Conservation (phyloP, 2,797 vertebrate genomes). For the Apodemus agrarius region DNA sequence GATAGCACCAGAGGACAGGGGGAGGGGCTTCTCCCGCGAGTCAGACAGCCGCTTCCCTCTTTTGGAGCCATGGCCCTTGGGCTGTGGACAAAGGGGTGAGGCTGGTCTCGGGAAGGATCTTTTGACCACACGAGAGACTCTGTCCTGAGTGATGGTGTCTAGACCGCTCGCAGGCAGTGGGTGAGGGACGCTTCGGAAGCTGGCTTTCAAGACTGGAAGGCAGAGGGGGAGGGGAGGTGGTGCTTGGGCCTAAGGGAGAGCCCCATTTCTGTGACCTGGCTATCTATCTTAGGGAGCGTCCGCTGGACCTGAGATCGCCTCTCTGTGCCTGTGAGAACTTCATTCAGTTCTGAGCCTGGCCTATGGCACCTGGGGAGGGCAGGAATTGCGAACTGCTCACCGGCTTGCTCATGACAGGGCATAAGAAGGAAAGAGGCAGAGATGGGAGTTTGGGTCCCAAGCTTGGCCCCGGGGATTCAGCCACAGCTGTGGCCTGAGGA, state of each 20-base stretch:
- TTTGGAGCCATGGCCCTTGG: not conserved
- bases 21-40: not conserved
- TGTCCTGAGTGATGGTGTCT: not conserved
- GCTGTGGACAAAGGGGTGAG: not conserved
- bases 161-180: not conserved
- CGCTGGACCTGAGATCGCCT: not conserved
- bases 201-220: not conserved
- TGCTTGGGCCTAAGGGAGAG: not conserved
- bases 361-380: not conserved
- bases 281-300: not conserved
- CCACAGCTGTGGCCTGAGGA: not conserved
- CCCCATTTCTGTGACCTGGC: not conserved
- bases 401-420: not conserved
- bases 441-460: not conserved
- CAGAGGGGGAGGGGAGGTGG: not conserved
- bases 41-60: not conserved
- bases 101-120: not conserved
- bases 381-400: not conserved
- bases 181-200: not conserved
- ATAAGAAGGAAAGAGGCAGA: not conserved
- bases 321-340: not conserved
- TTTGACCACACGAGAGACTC: not conserved
- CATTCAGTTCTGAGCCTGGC: too few relatives aligned
- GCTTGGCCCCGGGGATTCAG: not conserved
- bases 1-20: not conserved